Percentiles rank a stretch among this genome's conserved stretches.
phyloP scores from a whole-genome alignment of 1,140 invertebrate species.

The Bombus difficillimus region DNA sequence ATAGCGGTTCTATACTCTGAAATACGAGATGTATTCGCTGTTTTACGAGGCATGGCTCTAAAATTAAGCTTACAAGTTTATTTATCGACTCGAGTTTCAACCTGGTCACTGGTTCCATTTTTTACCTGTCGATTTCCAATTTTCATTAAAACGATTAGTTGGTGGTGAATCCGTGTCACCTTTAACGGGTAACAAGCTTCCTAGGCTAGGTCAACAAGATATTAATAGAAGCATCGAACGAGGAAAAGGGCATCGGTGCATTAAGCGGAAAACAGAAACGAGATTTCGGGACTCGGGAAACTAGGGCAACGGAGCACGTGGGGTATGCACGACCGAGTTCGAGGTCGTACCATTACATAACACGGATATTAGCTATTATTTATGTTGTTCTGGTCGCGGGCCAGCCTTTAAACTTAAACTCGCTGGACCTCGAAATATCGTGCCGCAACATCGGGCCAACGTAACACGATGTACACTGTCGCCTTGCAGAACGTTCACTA shows the following conservation, averaged over 20 bases:
- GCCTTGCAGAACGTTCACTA: no score
- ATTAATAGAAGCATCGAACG: constrained; percentile 29
- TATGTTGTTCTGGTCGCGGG: constrained; percentile 57
- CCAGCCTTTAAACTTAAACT: constrained; percentile 37
- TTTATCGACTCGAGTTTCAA: background rate
- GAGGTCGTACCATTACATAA: constrained; percentile 59
- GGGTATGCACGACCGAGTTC: constrained; percentile 55
- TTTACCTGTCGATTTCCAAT: background rate
- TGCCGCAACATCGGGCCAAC: background rate
- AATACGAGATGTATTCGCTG: background rate
- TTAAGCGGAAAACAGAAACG: constrained; percentile 47
- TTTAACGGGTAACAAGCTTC: background rate
- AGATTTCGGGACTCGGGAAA: constrained; percentile 66
- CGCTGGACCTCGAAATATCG: constrained; percentile 42
- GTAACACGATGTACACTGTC: no score
- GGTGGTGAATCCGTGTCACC: background rate
- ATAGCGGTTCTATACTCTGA: background rate
- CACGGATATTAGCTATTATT: constrained; percentile 62
- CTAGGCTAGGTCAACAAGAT: background rate
- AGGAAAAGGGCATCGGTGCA: constrained; percentile 9
- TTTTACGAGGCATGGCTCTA: background rate
- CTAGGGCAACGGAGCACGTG: constrained; percentile 59
- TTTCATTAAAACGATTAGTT: background rate
- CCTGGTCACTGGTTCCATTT: background rate
- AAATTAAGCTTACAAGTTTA: background rate